Evolutionary conservation across 92 coral and sea anemone genomes (phyloP), one percentile per base, ranked within the genome.

Genomic region (Epizoanthus illoricatus): DNA sequence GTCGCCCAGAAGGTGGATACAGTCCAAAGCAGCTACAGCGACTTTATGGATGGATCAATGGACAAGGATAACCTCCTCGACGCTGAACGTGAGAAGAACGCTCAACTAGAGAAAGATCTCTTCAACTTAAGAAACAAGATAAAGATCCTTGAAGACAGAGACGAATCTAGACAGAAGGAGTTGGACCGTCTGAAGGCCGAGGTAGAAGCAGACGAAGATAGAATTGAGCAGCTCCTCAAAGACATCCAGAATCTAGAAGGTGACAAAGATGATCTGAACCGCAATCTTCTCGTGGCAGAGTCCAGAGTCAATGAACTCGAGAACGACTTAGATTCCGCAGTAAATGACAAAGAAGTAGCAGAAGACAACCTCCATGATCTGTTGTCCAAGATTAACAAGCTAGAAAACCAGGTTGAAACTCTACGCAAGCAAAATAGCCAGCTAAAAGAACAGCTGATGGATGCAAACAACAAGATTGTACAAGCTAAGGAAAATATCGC

Each of bases 131-230:
- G 76, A 62, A 41, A 60, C 74, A 93, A 89, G 84, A 88, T 88
- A 18, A 84, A 86, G 84, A 40, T 78, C 36, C 90, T 91, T 24
- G 94, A 93, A 58, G 91, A 93, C 0, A 86, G 80, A 39, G 97
- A 93, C 56, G 85, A 74, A 21, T 13, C 78, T 10, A 88, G 91
- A 73, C 89, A 92, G 84, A 93, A 91, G 80, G 99, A 97, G 81
- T 80, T 91, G 41, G 99, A 97, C 65, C 88, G 91, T 78, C 85
- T 97, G 84, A 88, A 90, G 83, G 99, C 93, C n/a, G 94, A 94
- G 65, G 87, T 91, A 18, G 99, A 92, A 36, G 94, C 88, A 33
- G 94, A 92, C 10, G 85, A 84, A 33, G 94, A 93, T 62, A 86
- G 90, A 55, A 75, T 91, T 56, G 88, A 74, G 40, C 89, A 91